Evolutionary conservation across 2,888 invertebrate genomes (phyloP).

Genomic region (Rutpela maculata): DNA sequence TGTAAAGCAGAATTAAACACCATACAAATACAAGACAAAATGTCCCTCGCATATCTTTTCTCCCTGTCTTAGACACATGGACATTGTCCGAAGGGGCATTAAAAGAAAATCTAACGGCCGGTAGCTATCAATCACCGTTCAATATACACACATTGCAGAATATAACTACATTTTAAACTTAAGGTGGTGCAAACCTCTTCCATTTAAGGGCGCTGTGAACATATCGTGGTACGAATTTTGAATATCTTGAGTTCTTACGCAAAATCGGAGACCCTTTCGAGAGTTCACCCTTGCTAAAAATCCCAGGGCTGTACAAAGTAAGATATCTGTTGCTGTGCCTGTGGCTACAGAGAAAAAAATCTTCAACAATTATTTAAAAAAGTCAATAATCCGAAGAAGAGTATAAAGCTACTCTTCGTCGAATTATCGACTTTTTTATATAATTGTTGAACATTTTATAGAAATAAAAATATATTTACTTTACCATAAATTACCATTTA

Average conservation of each 20-base stretch:
- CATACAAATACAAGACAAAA: constrained; percentile 13
- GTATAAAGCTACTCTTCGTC: too few relatives aligned
- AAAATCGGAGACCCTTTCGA: constrained; percentile 39
- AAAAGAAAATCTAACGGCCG: constrained; percentile 35
- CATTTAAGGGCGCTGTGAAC: constrained; percentile 33
- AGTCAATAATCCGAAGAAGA: too few relatives aligned
- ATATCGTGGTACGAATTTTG: constrained; percentile 29
- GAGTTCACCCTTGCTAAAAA: constrained; percentile 40
- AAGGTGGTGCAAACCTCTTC: neutral
- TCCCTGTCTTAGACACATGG: constrained; percentile 21
- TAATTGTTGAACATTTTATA: too few relatives aligned
- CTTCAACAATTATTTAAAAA: too few relatives aligned
- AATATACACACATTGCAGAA: constrained; percentile 22
- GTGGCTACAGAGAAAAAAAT: too few relatives aligned
- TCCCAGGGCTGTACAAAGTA: constrained; percentile 18
- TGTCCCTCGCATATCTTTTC: constrained; percentile 1
- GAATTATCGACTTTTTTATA: too few relatives aligned
- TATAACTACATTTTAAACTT: constrained; percentile 19
- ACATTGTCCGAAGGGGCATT: constrained; percentile 37
- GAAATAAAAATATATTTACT: too few relatives aligned
- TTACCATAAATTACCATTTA: too few relatives aligned
- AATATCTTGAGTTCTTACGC: constrained; percentile 42
- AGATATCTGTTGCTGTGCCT: too few relatives aligned
- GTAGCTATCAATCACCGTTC: constrained; percentile 47
- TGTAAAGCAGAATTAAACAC: neutral